phyloP scores from a whole-genome alignment of 2,888 invertebrate species.

The Agonopterix heracliana region DNA sequence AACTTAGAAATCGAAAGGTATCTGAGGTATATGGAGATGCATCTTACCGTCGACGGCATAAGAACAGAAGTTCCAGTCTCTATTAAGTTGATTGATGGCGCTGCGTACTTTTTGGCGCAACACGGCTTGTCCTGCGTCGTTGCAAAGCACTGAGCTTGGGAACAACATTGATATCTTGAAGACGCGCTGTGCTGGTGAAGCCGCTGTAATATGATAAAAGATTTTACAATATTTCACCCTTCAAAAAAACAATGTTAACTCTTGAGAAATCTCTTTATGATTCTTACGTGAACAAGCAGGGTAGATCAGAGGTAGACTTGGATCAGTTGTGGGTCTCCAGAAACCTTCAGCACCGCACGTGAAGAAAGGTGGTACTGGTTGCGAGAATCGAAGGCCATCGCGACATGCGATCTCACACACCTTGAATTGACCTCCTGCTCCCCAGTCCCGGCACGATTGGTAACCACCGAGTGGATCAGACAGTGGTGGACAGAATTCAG shows the following conservation, averaged over 20 bases:
- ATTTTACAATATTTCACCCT: not conserved
- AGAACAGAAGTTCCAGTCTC: conserved; percentile 98
- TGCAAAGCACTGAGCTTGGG: conserved; percentile 97
- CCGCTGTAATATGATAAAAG: conserved; percentile 67
- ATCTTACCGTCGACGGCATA: conserved; percentile 86
- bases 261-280: not conserved
- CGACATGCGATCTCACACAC: conserved; percentile 95
- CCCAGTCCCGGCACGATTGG: conserved; percentile 96
- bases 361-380: conserved; percentile 96
- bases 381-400: conserved; percentile 91
- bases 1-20: too few relatives aligned
- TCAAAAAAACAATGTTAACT: not conserved
- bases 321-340: conserved; percentile 93
- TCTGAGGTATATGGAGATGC: not conserved
- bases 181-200: conserved; percentile 94
- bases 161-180: conserved; percentile 96
- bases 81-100: conserved; percentile 92
- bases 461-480: conserved; percentile 93
- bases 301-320: conserved; percentile 87
- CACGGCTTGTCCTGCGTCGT: conserved; percentile 95
- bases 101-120: conserved; percentile 91
- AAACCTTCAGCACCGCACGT: conserved; percentile 99
- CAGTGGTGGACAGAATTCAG: conserved; percentile 93
- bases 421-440: conserved; percentile 96
- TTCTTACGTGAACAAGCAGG: conserved; percentile 93